Conservation (phyloP, 2,888 invertebrate genomes). For the Mimachlamys varia region DNA sequence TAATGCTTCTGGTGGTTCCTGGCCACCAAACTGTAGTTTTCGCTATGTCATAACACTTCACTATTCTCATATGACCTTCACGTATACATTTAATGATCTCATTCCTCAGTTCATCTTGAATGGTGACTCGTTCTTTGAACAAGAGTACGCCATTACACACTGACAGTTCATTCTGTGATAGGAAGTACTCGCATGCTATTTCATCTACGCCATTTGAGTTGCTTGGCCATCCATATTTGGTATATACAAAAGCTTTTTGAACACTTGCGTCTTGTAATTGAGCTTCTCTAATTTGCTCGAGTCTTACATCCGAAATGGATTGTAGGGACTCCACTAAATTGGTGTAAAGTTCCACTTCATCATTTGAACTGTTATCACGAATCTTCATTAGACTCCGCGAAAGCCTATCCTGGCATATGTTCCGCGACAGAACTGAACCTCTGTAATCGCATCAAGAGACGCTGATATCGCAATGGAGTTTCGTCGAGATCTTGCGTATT, state of each 20-base stretch:
- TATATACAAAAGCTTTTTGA: constrained; percentile 39
- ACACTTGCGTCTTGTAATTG: background rate
- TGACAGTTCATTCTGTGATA: constrained; percentile 45
- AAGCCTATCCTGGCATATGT: no score
- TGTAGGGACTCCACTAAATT: no score
- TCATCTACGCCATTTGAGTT: constrained; percentile 37
- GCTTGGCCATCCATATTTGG: constrained; percentile 53
- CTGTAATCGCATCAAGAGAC: no score
- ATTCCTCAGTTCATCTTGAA: constrained; percentile 43
- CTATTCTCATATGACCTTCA: constrained; percentile 58
- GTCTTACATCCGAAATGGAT: no score
- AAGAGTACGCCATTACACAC: constrained; percentile 49
- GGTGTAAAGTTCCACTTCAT: no score
- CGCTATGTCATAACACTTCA: constrained; percentile 55
- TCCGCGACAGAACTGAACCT: no score
- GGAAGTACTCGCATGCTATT: constrained; percentile 44
- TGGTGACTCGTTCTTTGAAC: constrained; percentile 46
- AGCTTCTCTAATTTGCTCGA: no score
- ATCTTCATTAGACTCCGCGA: constrained; percentile 49
- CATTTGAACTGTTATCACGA: no score
- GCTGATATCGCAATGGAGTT: no score
- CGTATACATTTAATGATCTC: constrained; percentile 54
- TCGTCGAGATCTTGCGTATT: no score
- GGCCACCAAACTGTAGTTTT: constrained; percentile 58
- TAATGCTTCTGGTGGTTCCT: constrained; percentile 47